These are phyloP conservation scores for Alloplasta piceator DNA, from an alignment of 2,888 invertebrate species.

Conservation along the genomic window DNA sequence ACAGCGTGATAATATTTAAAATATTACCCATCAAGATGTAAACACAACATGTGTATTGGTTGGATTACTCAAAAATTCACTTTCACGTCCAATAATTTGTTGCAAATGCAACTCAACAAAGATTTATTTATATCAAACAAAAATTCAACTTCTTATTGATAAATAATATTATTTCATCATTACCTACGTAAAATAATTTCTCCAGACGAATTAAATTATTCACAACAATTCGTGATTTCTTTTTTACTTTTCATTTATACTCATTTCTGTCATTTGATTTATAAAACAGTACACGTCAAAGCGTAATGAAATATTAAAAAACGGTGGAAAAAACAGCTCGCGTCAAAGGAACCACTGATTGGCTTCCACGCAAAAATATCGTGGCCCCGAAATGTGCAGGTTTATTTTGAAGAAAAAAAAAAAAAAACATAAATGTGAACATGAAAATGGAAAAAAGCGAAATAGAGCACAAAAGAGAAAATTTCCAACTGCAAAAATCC, in stretches of 20 bases:
- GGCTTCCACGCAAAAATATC: conserved; percentile 43
- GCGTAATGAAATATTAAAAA: conserved; percentile 31
- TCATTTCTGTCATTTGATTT: background rate
- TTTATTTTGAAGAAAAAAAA: conserved; percentile 2
- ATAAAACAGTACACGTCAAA: conserved; percentile 28
- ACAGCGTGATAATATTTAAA: conserved; percentile 20
- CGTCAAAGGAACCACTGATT: conserved; percentile 43
- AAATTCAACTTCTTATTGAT: background rate
- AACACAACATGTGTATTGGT: conserved; percentile 45
- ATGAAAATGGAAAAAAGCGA: conserved; percentile 39
- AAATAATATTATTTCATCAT: background rate
- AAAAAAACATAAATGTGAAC: conserved; percentile 12
- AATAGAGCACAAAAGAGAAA: conserved; percentile 52
- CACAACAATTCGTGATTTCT: background rate
- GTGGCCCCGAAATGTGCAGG: conserved; percentile 19
- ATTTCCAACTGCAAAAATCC: conserved; percentile 55
- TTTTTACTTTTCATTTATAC: background rate
- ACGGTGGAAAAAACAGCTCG: background rate
- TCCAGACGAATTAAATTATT: background rate
- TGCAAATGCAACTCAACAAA: background rate
- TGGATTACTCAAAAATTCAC: background rate
- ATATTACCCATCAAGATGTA: conserved; percentile 30
- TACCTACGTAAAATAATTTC: background rate
- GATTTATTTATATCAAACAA: background rate
- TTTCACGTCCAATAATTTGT: background rate